Conservation (phyloP, 2,113 vertebrate species). For the Piaya cayana region DNA sequence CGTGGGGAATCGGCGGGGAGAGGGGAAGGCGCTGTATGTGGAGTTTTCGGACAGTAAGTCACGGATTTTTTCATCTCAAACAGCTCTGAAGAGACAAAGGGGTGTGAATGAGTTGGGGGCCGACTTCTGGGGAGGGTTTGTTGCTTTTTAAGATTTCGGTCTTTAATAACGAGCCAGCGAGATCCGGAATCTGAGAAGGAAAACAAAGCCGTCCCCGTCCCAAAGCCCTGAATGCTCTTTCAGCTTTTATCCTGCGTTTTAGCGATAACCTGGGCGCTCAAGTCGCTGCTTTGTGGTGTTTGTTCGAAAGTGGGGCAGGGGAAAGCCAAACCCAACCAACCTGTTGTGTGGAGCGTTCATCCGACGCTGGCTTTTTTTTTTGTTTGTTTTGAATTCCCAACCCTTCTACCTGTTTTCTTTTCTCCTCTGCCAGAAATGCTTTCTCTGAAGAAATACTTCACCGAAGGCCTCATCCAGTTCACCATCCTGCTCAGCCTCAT, state of each 20-base stretch:
- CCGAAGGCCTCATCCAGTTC: slow-evolving; percentile 99
- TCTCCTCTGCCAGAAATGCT: slow-evolving; percentile 89
- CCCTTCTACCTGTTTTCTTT: neutral
- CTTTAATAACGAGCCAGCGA: neutral
- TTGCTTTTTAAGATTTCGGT: neutral
- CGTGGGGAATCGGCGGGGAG: neutral
- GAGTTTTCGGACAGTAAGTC: slow-evolving; percentile 73
- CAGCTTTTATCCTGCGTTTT: neutral
- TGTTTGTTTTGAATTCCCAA: neutral
- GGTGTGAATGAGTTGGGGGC: slow-evolving; percentile 35
- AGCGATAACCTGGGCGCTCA: rapidly evolving
- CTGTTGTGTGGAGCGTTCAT: neutral
- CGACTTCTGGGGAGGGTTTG: neutral
- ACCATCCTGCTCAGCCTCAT: slow-evolving; percentile 98
- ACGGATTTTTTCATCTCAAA: neutral
- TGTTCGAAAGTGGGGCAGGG: neutral
- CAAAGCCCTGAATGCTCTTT: rapidly evolving
- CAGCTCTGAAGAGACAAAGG: neutral
- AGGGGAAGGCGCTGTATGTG: slow-evolving; percentile 61
- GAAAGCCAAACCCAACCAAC: slow-evolving; percentile 21
- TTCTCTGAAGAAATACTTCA: slow-evolving; percentile 99
- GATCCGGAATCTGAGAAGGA: neutral
- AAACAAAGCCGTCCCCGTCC: rapidly evolving
- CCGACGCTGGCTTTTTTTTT: neutral
- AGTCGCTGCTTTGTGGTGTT: neutral